These are phyloP conservation scores for Dryococelus australis DNA, from an alignment of 2,888 invertebrate genomes.

Conservation along the genomic window DNA sequence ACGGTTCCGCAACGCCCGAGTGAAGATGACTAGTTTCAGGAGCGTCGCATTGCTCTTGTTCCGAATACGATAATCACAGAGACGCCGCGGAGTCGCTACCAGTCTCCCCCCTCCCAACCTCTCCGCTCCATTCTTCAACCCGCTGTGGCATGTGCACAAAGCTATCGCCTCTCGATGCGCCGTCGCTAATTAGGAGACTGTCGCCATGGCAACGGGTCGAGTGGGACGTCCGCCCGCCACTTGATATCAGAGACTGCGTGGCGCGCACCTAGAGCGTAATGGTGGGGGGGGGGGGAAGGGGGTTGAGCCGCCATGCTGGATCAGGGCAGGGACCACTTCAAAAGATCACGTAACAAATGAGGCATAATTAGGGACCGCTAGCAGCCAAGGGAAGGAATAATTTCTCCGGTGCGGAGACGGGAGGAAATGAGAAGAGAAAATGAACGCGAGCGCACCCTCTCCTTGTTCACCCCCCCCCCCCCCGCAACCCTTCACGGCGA, in stretches of 20 bases:
- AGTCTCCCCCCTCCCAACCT: not conserved
- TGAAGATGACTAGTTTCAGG: not conserved
- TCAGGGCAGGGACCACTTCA: constrained; percentile 6
- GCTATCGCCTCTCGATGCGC: constrained; percentile 18
- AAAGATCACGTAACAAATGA: constrained; percentile 27
- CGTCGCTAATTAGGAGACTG: constrained; percentile 17
- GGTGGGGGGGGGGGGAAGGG: not conserved
- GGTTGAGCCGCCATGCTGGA: constrained; percentile 11
- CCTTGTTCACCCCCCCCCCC: not conserved
- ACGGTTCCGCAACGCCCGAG: too few relatives aligned
- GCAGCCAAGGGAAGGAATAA: not conserved
- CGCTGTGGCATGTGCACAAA: not conserved
- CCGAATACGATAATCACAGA: not conserved
- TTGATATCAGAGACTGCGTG: not conserved
- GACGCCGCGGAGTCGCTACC: not conserved
- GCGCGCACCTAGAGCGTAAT: not conserved
- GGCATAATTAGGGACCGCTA: constrained; percentile 21
- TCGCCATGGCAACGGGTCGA: constrained; percentile 24
- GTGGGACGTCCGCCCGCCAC: constrained; percentile 7
- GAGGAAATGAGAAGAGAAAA: not conserved
- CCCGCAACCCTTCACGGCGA: not conserved
- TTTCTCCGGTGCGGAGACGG: not conserved
- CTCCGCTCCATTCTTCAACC: not conserved
- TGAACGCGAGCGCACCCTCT: not conserved
- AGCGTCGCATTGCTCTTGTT: not conserved